Conservation (phyloP, 1,140 invertebrate genomes). For the Reticulitermes speratus region DNA sequence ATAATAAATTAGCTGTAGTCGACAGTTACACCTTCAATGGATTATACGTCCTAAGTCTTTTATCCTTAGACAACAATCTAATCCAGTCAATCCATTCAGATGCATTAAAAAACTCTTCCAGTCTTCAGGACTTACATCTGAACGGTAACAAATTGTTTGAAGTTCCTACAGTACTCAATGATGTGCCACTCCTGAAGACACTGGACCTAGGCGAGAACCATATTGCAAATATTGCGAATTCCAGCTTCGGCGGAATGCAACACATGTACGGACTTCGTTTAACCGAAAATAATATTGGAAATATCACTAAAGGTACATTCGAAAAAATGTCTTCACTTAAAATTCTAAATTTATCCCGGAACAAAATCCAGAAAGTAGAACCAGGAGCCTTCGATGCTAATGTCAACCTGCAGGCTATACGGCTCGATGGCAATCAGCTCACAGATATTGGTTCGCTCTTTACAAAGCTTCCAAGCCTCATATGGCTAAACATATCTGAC, state of each 20-base stretch:
- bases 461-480: slow-evolving; percentile 78
- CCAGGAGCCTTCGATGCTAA: slow-evolving; percentile 82
- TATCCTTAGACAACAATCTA: slow-evolving; percentile 82
- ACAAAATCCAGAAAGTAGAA: slow-evolving; percentile 83
- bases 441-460: slow-evolving; percentile 83
- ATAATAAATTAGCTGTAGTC: slow-evolving; percentile 78
- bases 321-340: slow-evolving; percentile 78
- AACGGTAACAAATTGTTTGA: slow-evolving; percentile 81
- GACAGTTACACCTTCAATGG: slow-evolving; percentile 77
- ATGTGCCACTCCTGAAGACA: slow-evolving; percentile 77
- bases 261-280: slow-evolving; percentile 80
- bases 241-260: slow-evolving; percentile 75
- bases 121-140: slow-evolving; percentile 83
- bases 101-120: slow-evolving; percentile 79
- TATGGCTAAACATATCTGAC: slow-evolving; percentile 87
- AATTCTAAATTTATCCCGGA: slow-evolving; percentile 84
- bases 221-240: slow-evolving; percentile 78
- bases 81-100: slow-evolving; percentile 74
- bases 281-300: slow-evolving; percentile 86
- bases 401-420: slow-evolving; percentile 78
- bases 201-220: slow-evolving; percentile 88
- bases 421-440: slow-evolving; percentile 84
- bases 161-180: slow-evolving; percentile 80
- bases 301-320: slow-evolving; percentile 80
- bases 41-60: slow-evolving; percentile 69